These are phyloP conservation scores for Orius laevigatus DNA, from an alignment of 1,140 invertebrate genomes.

Conservation along the genomic window DNA sequence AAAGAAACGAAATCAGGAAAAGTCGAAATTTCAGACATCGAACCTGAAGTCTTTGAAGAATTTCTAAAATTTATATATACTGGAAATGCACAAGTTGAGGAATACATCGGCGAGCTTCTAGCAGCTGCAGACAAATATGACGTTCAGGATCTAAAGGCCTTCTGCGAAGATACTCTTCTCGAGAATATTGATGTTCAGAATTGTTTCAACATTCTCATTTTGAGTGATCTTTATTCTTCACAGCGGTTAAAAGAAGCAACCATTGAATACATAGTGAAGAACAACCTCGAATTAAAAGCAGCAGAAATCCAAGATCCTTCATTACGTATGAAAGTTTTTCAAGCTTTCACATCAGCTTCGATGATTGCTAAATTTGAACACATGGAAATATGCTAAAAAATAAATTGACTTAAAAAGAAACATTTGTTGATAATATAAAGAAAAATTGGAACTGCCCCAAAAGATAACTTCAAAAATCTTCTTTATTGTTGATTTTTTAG, in stretches of 20 bases:
- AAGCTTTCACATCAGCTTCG: too few species aligned
- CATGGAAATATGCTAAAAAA: too few species aligned
- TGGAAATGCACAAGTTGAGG: neutral
- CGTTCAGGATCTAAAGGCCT: constrained; percentile 1
- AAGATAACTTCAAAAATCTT: too few species aligned
- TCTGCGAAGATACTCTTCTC: constrained; percentile 7
- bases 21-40: neutral
- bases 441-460: too few species aligned
- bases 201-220: neutral
- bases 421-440: too few species aligned
- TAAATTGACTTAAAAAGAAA: too few species aligned
- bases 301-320: too few species aligned
- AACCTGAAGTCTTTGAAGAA: neutral
- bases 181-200: neutral
- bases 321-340: too few species aligned
- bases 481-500: too few species aligned
- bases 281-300: too few species aligned
- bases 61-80: neutral
- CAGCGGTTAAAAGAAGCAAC: neutral
- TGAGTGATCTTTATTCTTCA: neutral
- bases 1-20: neutral
- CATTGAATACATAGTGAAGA: neutral
- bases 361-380: too few species aligned
- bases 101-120: neutral
- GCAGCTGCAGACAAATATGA: constrained; percentile 1